These are phyloP conservation scores for Pterobdella sp. DNA, from an alignment of 2,888 invertebrate genomes.

Conservation along the genomic window DNA sequence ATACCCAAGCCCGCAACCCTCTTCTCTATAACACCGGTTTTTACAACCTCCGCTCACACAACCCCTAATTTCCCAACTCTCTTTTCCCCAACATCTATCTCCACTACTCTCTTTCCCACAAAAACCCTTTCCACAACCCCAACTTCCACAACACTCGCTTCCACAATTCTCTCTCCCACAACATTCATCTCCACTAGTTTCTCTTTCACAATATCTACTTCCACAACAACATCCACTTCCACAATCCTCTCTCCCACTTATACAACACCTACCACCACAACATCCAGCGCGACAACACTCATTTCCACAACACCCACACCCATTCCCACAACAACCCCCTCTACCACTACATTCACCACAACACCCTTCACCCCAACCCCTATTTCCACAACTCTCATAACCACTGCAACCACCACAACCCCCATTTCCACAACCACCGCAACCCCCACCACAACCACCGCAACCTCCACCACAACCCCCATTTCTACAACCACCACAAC, in stretches of 20 bases:
- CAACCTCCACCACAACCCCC: not conserved
- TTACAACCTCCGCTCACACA: not conserved
- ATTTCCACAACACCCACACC: not conserved
- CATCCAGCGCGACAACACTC: no score
- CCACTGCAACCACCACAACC: not conserved
- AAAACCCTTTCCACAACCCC: not conserved
- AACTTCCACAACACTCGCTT: not conserved
- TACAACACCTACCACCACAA: no score
- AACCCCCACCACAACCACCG: not conserved
- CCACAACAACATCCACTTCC: not conserved
- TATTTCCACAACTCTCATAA: not conserved
- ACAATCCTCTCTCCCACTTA: not conserved
- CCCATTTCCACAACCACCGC: not conserved
- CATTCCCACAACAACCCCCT: not conserved
- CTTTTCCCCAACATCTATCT: not conserved
- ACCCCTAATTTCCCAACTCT: not conserved
- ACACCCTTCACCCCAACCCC: not conserved
- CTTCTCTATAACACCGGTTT: not conserved
- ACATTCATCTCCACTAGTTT: not conserved
- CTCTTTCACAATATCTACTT: not conserved
- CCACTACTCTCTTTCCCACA: not conserved
- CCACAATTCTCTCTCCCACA: not conserved
- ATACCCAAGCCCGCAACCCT: not conserved
- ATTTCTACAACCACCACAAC: not conserved
- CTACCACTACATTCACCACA: not conserved